Evolutionary conservation across 2,888 invertebrate species (phyloP), one percentile per base, ranked within the genome.

Genomic region (Leptopilina myrica): DNA sequence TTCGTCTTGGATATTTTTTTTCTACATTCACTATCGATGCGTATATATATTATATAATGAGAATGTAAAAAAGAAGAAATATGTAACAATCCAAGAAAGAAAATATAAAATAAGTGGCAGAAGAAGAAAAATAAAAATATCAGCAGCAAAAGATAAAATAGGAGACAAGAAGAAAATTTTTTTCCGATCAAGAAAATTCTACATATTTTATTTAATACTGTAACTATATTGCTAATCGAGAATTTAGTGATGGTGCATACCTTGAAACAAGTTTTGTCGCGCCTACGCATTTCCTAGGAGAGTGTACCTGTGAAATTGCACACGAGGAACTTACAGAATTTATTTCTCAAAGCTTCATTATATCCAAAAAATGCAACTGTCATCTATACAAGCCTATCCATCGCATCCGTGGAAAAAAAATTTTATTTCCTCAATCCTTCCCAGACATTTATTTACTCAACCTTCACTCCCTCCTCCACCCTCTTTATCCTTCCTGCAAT

Each of bases 301-400:
- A 33, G 26, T 56, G 56, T n/a, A 40, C 73, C 73, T 53, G 73
- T 73, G 56, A 56, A 73, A 73, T 73, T 56, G 56, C 73, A 73
- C n/a, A 73, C 56, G 56, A 73, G 73, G 56, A 73, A 73, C 73
- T 73, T 33, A 12, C 33, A 73, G 73, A 73, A 56, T 73, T 73
- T 73, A 73, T 73, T 33, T 73, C 56, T 43, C 33, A 73, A 73
- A 73, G 73, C 73, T 56, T 73, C 56, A 73, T 73, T 73, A 73
- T 73, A 73, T 73, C 73, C 73, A 56, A 73, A 73, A 73, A 73
- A 73, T 73, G 33, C 53, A 53, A 73, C 56, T 73, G 73, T 56
- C 73, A 56, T 73, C 73, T 53, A 59, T 62, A 73, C 56, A 73
- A 73, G 56, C 56, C 56, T 73, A 73, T 73, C 56, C 73, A 73